Percentiles rank a stretch among this genome's conserved stretches.
Conservation (phyloP, 2,797 vertebrate species). For the Gallirallus australis region DNA sequence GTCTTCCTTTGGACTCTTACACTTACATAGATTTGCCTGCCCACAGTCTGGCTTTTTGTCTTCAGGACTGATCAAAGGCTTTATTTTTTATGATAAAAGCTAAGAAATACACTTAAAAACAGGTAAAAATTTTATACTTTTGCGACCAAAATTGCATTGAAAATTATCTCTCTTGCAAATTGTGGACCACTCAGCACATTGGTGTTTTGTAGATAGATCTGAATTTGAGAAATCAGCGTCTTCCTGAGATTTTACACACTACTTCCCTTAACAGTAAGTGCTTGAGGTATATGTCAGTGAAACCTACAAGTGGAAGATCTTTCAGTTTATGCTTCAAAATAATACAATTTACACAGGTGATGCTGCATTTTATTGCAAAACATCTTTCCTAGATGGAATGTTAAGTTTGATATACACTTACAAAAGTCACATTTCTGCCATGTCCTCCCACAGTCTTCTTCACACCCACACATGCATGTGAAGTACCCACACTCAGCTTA, state of each 20-base stretch:
- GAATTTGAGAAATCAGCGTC: neutral
- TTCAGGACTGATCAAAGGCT: neutral
- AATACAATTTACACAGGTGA: neutral
- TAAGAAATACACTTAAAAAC: neutral
- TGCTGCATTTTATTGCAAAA: neutral
- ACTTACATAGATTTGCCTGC: neutral
- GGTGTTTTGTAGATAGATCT: neutral
- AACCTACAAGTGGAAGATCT: neutral
- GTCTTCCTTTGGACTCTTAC: neutral
- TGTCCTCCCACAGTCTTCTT: neutral
- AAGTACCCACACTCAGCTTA: neutral
- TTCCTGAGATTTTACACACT: neutral
- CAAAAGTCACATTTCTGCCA: constrained; percentile 14
- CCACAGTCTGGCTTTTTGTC: neutral
- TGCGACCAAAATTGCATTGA: neutral
- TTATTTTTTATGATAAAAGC: neutral
- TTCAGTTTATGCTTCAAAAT: neutral
- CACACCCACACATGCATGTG: neutral
- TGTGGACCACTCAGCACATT: neutral
- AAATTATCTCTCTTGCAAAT: neutral
- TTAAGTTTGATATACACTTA: constrained; percentile 11
- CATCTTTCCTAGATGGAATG: neutral
- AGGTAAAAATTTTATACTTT: neutral
- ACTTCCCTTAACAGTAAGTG: neutral
- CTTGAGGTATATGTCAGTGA: neutral